Base-by-base conservation (phyloP, 2,797 vertebrate genomes). In the Alauda arvensis region DNA sequence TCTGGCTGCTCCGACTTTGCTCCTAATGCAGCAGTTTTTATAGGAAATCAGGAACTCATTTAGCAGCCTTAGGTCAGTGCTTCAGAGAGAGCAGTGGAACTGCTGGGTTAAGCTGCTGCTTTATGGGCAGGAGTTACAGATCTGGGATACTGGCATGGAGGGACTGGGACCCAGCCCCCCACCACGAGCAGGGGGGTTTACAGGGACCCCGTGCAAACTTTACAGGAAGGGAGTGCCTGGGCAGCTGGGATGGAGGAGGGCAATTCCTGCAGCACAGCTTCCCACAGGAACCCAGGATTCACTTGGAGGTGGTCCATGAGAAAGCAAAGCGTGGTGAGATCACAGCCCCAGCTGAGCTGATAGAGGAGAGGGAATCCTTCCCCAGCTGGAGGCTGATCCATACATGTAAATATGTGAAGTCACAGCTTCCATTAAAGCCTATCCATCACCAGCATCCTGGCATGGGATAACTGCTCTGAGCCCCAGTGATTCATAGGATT, bases 231-330 rank as follows among this genome's bases (percentile, higher is more conserved):
- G n/a, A 8, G 66, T 91, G 82, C 21, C 42, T 81, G 61, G 52
- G 57, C 28, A 86, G 31, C 68, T 65, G 69, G 76, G 60, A 51
- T 26, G 49, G 56, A 88, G 31, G 25, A 88, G 33, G 33, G 70
- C 63, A 67, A 45, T 59, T 74, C 57, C 43, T 83, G 2, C 33
- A 76, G 63, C 59, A 53, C 62, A 81, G 56, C 74, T 92, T 94
- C 90, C 79, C 86, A 81, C 79, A 70, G 60, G 4, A 76, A 78
- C 14, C 77, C 2, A 0, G 81, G 52, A 52, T 39, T 79, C 43
- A 10, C 78, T 92, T 93, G 91, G 88, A 94, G 90, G 46, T 57
- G 37, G 57, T 83, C 82, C 91, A 87, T 81, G 82, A 92, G 91
- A 93, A 85, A 90, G 70, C 53, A 83, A 31, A 88, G 49, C 0